A percentile compares a stretch with the other conserved stretches of the same genome.
These are phyloP conservation scores for Mesorhabditis sp. DNA, from an alignment of 2,888 invertebrate genomes.

Conservation along the genomic window DNA sequence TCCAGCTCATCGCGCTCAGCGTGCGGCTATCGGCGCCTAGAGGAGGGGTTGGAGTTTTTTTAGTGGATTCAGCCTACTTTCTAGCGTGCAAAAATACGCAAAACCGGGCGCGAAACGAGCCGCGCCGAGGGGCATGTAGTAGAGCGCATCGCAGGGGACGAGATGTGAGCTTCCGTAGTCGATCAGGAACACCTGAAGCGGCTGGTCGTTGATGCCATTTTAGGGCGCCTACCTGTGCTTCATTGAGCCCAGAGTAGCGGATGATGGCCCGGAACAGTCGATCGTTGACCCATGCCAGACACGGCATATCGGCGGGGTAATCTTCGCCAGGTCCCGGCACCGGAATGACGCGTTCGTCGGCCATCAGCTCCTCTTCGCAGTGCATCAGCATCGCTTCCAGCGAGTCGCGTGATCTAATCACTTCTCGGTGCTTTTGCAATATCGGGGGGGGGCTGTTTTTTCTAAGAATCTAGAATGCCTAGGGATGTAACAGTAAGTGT, in stretches of 20 bases:
- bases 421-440: too few relatives aligned
- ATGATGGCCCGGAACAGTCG: neutral
- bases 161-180: slow-evolving; percentile 2
- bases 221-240: neutral
- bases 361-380: slow-evolving; percentile 2
- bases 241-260: neutral
- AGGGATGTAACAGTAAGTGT: too few relatives aligned
- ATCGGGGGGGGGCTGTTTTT: too few relatives aligned
- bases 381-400: neutral
- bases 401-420: too few relatives aligned
- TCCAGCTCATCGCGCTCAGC: neutral
- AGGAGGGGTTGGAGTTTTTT: neutral
- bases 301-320: neutral
- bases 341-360: neutral
- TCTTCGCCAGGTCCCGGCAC: slow-evolving; percentile 1
- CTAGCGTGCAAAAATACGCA: neutral
- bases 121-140: neutral
- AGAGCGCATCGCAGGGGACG: neutral
- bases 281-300: neutral
- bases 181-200: slow-evolving; percentile 4
- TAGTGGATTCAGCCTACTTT: neutral
- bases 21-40: slow-evolving; percentile 4
- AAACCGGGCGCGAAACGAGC: neutral
- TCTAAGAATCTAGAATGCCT: too few relatives aligned
- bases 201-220: neutral